These are phyloP conservation scores for Coccyzus lansbergi DNA, from an alignment of 2,797 vertebrate species.

Conservation along the genomic window DNA sequence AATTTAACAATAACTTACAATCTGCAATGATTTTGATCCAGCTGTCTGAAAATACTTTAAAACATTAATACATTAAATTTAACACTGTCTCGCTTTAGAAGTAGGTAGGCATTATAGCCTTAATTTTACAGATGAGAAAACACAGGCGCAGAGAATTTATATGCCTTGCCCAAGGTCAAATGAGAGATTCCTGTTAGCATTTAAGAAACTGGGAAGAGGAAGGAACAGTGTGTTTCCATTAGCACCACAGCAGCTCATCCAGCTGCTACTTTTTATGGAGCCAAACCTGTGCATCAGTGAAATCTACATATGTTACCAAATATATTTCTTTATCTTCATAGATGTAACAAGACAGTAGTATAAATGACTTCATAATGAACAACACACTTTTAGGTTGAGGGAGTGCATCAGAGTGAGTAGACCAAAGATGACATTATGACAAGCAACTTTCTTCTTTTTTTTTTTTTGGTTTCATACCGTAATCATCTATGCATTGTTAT, in stretches of 20 bases:
- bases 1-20: constrained; percentile 58
- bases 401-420: not conserved
- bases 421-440: not conserved
- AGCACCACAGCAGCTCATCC: not conserved
- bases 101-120: constrained; percentile 54
- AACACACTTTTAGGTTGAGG: not conserved
- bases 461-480: not conserved
- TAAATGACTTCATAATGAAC: not conserved
- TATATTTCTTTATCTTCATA: not conserved
- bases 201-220: not conserved
- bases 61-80: constrained; percentile 60
- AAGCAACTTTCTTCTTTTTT: not conserved
- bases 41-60: constrained; percentile 57
- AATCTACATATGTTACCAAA: not conserved
- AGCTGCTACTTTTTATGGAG: not conserved
- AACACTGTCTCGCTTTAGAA: constrained; percentile 57
- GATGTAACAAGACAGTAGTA: not conserved
- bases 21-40: constrained; percentile 54
- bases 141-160: constrained; percentile 46
- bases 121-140: constrained; percentile 69
- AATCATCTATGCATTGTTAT: not conserved
- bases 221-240: not conserved
- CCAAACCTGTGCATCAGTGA: not conserved
- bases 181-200: constrained; percentile 20
- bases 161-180: constrained; percentile 61